Base-by-base conservation (phyloP, 2,888 invertebrate species). In the Podotricha telesiphe region DNA sequence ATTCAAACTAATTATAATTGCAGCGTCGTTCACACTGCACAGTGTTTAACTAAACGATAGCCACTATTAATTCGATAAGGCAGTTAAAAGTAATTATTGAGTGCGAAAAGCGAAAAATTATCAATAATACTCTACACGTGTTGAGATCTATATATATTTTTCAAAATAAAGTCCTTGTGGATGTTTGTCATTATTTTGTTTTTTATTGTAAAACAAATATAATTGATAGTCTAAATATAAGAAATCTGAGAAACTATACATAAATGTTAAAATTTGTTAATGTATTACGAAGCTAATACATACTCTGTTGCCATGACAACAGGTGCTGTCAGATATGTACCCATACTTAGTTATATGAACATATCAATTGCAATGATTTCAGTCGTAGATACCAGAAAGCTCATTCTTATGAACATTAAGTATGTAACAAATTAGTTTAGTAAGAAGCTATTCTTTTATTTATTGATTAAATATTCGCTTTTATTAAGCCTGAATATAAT, bases 1-100 rank as follows among this genome's bases (percentile, higher is more conserved):
- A 28, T 58, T 42, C 20, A 58, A 58, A 42, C 22, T 22, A 13
- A 40, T 22, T 20, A 15, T 42, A 58, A 22, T 45, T n/a, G n/a
- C 22, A 59, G 8, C 15, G n/a, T n/a, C 22, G 8, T 20, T 8
- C 11, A 13, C 15, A 50, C 0, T 19, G 42, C n/a, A 58, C 15
- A 58, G 20, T 40, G 15, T 42, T 58, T 19, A 20, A 58, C 20
- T 5, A 42, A 58, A 40, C 15, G 5, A 58, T 42, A 10, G 4
- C 8, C n/a, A n/a, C 53, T 8, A 55, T 37, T 34, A 22, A 58
- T 58, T 58, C 58, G 20, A 58, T 42, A 58, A 58, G 19, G 22
- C 20, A 10, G 42, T 58, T 42, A 58, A 20, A 13, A 22, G 37
- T 42, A 58, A 42, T 58, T 58, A 58, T 20, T 58, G 58, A 42